Percentiles rank a stretch among this genome's conserved stretches.
These are phyloP conservation scores for Rhabdomys dilectus DNA, from an alignment of 2,113 vertebrate species.

Conservation along the genomic window DNA sequence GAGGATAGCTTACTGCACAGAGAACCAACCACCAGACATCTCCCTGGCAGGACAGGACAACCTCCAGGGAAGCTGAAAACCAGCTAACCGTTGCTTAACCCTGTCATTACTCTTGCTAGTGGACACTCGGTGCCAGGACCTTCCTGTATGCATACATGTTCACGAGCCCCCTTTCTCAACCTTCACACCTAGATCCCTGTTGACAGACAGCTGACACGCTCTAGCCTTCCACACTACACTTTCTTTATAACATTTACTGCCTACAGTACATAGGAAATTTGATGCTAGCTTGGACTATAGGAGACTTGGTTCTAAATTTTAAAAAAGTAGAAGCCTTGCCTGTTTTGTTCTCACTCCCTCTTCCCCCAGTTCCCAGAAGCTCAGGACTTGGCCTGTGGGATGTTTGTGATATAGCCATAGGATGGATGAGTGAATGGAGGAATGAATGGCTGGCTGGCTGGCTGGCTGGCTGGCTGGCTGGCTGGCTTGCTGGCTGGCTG, in stretches of 20 bases:
- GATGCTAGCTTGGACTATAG: neutral
- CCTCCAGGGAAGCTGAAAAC: neutral
- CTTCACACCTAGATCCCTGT: neutral
- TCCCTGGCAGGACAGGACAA: neutral
- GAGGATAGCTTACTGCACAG: neutral
- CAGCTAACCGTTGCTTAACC: neutral
- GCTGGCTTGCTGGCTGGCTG: neutral
- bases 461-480: neutral
- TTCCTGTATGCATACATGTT: neutral
- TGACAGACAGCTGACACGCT: neutral
- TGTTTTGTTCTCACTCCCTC: neutral
- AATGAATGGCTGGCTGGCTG: neutral
- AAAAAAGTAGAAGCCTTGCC: neutral
- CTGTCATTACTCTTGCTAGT: conserved; percentile 23
- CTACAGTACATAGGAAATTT: neutral
- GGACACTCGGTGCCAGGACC: neutral
- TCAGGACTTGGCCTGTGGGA: neutral
- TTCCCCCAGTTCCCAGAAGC: neutral
- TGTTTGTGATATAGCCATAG: neutral
- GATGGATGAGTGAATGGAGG: conserved; percentile 9
- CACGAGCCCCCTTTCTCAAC: neutral
- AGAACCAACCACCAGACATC: neutral
- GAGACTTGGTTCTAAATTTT: neutral
- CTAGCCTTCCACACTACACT: neutral
- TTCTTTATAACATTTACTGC: neutral